Evolutionary conservation across 2,888 invertebrate species (phyloP).

Genomic region (Euplagia quadripunctaria): DNA sequence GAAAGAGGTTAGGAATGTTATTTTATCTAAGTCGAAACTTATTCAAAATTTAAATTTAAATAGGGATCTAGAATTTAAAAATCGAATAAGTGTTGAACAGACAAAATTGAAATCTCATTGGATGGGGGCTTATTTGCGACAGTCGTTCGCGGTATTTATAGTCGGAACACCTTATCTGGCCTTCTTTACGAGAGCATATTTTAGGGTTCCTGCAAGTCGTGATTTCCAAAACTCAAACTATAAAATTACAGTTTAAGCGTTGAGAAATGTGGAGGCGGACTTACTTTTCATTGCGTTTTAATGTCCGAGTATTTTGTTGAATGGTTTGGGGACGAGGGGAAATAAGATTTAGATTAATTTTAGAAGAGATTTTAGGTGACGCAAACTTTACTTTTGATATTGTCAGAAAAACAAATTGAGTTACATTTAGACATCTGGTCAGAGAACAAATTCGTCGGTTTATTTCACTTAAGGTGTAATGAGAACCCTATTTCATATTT

Average conservation of each 20-base stretch:
- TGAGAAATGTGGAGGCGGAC: conserved; percentile 22
- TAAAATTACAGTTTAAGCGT: conserved; percentile 43
- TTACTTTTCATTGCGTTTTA: conserved; percentile 40
- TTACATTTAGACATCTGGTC: neutral
- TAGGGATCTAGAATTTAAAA: conserved; percentile 46
- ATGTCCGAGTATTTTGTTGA: conserved; percentile 37
- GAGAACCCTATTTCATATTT: conserved; percentile 17
- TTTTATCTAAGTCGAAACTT: neutral
- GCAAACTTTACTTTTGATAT: neutral
- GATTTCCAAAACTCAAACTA: conserved; percentile 44
- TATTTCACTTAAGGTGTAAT: conserved; percentile 19
- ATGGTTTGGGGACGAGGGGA: neutral
- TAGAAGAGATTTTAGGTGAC: neutral
- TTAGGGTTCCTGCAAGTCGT: conserved; percentile 30
- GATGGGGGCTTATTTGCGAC: conserved; percentile 53
- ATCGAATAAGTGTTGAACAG: conserved; percentile 58
- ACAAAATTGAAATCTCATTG: conserved; percentile 68
- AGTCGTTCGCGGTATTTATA: conserved; percentile 63
- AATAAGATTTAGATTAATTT: conserved; percentile 34
- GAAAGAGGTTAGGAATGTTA: neutral
- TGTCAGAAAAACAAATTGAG: neutral
- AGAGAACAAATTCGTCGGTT: neutral
- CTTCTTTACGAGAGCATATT: conserved; percentile 50
- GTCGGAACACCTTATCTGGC: conserved; percentile 58
- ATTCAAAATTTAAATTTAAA: neutral